Evolutionary conservation across 1,140 invertebrate species (phyloP).

Genomic region (Coenobita brevimanus): DNA sequence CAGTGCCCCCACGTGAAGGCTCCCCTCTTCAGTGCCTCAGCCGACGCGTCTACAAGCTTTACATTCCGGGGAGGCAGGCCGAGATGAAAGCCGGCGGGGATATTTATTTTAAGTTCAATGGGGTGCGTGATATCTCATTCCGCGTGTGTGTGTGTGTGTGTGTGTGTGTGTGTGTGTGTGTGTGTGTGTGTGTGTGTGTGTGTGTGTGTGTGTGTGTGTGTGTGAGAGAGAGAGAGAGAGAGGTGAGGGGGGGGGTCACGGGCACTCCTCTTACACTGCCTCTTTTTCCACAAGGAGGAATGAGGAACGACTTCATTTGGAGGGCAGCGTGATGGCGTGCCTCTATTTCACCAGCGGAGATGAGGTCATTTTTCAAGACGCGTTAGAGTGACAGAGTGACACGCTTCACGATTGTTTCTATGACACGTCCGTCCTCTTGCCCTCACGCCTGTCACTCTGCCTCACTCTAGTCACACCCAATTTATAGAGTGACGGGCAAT

Average conservation of each 20-base stretch:
- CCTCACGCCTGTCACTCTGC: not conserved
- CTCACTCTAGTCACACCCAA: not conserved
- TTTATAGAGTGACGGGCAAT: no score
- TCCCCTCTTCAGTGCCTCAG: no score
- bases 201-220: no score
- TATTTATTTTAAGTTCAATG: slow-evolving; percentile 35
- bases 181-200: not conserved
- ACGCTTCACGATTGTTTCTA: not conserved
- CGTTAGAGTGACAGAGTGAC: slow-evolving; percentile 6
- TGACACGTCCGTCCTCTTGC: not conserved
- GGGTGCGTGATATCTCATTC: slow-evolving; percentile 33
- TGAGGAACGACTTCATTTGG: slow-evolving; percentile 39
- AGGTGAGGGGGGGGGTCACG: not conserved
- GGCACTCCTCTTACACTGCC: not conserved
- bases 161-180: not conserved
- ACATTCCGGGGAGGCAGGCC: not conserved
- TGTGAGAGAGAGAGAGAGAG: not conserved
- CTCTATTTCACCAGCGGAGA: slow-evolving; percentile 37
- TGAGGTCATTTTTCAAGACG: slow-evolving; percentile 28
- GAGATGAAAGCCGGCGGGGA: not conserved
- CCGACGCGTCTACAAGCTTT: no score
- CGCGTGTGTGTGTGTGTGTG: not conserved
- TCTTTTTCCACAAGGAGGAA: slow-evolving; percentile 4
- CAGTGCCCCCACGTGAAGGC: no score
- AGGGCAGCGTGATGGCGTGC: slow-evolving; percentile 2